Percentiles rank a stretch among this genome's conserved stretches.
Evolutionary conservation across 1,140 invertebrate genomes (phyloP).

Genomic region (Cotesia glomerata): DNA sequence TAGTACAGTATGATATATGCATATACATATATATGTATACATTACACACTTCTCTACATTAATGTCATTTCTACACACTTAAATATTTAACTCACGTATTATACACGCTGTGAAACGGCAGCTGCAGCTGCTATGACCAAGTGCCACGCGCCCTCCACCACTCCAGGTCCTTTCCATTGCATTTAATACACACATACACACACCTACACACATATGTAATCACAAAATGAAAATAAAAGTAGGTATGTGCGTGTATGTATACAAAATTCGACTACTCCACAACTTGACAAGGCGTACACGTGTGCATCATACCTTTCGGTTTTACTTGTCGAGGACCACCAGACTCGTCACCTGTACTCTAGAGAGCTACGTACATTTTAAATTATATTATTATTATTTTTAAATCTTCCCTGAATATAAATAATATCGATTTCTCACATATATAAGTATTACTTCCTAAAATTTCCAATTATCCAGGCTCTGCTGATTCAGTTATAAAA

Average conservation of each 20-base stretch:
- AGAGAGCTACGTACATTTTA: constrained; percentile 27
- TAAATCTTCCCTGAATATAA: neutral
- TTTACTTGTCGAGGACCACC: constrained; percentile 48
- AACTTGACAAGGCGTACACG: neutral
- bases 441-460: too few relatives aligned
- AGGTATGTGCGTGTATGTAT: constrained; percentile 13
- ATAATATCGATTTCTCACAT: too few relatives aligned
- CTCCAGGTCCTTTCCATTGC: constrained; percentile 25
- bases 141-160: constrained; percentile 53
- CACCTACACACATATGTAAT: neutral
- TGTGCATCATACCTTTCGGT: constrained; percentile 15
- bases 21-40: neutral
- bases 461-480: too few relatives aligned
- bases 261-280: neutral
- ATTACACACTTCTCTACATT: too few relatives aligned
- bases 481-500: too few relatives aligned
- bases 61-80: neutral
- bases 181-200: constrained; percentile 36
- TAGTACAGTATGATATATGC: neutral
- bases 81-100: neutral
- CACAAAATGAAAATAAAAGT: neutral
- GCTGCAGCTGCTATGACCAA: constrained; percentile 49
- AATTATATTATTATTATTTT: neutral
- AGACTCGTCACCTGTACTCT: constrained; percentile 54
- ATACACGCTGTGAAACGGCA: constrained; percentile 42